phyloP scores from a whole-genome alignment of 2,113 vertebrate genomes.

The Atherinomorus stipes region DNA sequence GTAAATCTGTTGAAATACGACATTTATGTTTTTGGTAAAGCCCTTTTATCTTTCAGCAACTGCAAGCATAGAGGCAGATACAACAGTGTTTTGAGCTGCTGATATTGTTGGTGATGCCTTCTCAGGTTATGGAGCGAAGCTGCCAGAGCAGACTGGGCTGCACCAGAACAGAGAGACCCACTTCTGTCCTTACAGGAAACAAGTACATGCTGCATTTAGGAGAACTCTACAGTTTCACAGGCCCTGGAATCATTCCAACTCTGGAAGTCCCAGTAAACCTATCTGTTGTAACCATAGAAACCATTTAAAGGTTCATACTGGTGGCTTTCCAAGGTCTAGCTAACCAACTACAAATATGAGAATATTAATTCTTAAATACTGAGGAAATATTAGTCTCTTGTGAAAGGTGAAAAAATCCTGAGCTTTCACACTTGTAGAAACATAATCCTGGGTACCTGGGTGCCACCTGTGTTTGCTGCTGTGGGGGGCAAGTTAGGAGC shows the following conservation, averaged over 20 bases:
- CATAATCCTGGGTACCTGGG: constrained; percentile 62
- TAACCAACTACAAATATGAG: not conserved
- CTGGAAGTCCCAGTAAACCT: too few relatives aligned
- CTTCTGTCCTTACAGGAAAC: too few relatives aligned
- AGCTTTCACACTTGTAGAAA: not conserved
- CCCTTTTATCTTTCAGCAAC: too few relatives aligned
- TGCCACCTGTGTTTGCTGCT: constrained; percentile 81
- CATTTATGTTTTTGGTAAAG: too few relatives aligned
- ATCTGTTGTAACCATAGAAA: not conserved
- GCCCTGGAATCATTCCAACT: too few relatives aligned
- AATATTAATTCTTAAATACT: too few relatives aligned
- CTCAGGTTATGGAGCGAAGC: too few relatives aligned
- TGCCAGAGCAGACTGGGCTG: too few relatives aligned
- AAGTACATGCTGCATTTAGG: not conserved
- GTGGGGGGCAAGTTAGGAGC: constrained; percentile 83
- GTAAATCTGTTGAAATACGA: not conserved
- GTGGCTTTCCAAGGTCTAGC: not conserved
- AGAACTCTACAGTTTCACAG: not conserved
- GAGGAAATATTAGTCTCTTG: not conserved
- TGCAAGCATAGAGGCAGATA: too few relatives aligned
- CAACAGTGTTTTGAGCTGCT: too few relatives aligned
- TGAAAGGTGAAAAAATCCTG: not conserved
- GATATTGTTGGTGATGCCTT: too few relatives aligned
- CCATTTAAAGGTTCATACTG: not conserved
- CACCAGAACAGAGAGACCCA: too few relatives aligned